Evolutionary conservation across 2,797 vertebrate genomes (phyloP).

Genomic region (Pagetopsis macropterus): DNA sequence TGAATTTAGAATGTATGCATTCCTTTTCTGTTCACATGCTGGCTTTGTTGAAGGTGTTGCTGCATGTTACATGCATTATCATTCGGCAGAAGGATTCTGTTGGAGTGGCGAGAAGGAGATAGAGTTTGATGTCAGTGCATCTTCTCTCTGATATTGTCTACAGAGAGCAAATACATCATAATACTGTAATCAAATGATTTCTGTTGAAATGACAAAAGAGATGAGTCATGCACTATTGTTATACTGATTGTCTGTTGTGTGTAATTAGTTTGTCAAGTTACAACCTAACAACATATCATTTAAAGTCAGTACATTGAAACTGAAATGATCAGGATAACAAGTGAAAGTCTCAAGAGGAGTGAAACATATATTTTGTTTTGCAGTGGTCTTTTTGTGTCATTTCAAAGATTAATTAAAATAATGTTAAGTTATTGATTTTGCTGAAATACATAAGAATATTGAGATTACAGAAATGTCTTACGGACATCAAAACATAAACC

Average conservation of each 20-base stretch:
- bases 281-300: neutral
- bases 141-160: neutral
- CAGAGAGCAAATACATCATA: constrained; percentile 5
- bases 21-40: constrained; percentile 45
- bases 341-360: neutral
- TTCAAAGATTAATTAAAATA: neutral
- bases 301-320: neutral
- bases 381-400: neutral
- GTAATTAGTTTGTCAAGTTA: neutral
- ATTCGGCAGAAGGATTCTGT: constrained; percentile 48
- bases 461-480: neutral
- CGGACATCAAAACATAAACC: neutral
- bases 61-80: constrained; percentile 33
- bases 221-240: neutral
- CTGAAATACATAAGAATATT: neutral
- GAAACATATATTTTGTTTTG: neutral
- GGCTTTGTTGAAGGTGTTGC: constrained; percentile 28
- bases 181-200: constrained; percentile 4
- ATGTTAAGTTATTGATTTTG: neutral
- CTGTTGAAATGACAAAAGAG: constrained; percentile 13
- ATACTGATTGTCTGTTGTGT: neutral
- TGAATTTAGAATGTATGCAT: constrained; percentile 41
- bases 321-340: neutral
- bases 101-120: neutral
- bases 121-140: neutral